Conservation (phyloP, 2,797 vertebrate genomes). For the Spheniscus humboldti region DNA sequence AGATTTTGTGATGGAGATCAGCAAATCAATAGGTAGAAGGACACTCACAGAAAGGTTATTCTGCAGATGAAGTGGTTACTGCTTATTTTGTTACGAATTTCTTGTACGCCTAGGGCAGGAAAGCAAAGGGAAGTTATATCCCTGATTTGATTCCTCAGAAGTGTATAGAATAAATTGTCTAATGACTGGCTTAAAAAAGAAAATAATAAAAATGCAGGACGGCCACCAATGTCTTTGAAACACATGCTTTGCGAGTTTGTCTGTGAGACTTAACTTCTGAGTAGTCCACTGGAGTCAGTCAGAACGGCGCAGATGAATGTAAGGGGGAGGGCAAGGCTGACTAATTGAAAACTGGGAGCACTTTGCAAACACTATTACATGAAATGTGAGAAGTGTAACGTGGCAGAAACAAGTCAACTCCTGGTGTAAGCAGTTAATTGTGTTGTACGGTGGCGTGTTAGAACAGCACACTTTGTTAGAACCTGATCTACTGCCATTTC, state of each 20-base stretch:
- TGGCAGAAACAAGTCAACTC: constrained; percentile 81
- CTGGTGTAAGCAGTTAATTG: constrained; percentile 89
- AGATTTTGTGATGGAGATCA: constrained; percentile 24
- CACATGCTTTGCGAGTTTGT: background rate
- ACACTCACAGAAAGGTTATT: constrained; percentile 4
- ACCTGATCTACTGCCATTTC: constrained; percentile 76
- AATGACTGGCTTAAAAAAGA: background rate
- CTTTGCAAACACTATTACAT: constrained; percentile 87
- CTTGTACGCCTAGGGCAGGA: background rate
- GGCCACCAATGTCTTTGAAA: background rate
- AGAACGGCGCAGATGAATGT: constrained; percentile 60
- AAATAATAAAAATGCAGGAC: background rate
- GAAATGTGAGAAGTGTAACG: constrained; percentile 88
- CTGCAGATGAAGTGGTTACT: constrained; percentile 14
- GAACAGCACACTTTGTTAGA: constrained; percentile 75
- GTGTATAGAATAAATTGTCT: background rate
- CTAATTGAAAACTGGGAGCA: constrained; percentile 91
- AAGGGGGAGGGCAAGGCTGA: constrained; percentile 69
- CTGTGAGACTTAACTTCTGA: background rate
- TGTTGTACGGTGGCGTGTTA: constrained; percentile 77
- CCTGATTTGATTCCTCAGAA: background rate
- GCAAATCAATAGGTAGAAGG: constrained; percentile 1
- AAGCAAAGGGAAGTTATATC: background rate
- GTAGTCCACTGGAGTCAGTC: constrained; percentile 43
- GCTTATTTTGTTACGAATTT: constrained; percentile 5